Conservation (phyloP, 2,113 vertebrate genomes). For the Diphyllodes magnificus region DNA sequence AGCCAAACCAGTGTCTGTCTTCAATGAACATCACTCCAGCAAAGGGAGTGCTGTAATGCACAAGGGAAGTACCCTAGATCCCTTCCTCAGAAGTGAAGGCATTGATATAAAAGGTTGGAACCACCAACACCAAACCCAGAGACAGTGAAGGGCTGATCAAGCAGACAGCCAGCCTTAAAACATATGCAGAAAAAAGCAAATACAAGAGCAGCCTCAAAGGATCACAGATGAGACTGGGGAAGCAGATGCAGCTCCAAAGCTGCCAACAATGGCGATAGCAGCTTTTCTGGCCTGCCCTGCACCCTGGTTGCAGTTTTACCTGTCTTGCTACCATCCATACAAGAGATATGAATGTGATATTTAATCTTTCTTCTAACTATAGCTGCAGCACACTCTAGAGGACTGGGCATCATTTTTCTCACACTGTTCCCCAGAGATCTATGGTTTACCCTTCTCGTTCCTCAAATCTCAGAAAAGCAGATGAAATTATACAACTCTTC, state of each 20-base stretch:
- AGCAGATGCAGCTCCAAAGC: neutral
- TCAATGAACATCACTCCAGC: neutral
- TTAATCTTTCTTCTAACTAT: neutral
- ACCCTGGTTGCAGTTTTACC: neutral
- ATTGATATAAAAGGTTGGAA: neutral
- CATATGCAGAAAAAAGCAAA: rapidly evolving
- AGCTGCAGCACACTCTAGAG: neutral
- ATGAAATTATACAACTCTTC: neutral
- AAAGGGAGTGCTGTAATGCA: neutral
- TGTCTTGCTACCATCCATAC: neutral
- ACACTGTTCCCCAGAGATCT: neutral
- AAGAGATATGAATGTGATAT: neutral
- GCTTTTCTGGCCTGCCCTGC: neutral
- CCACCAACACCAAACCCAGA: neutral
- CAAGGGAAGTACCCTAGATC: neutral
- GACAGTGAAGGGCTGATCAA: neutral
- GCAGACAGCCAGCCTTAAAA: neutral
- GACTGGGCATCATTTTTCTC: neutral
- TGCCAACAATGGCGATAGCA: neutral
- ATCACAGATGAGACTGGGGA: neutral
- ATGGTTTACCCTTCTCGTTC: neutral
- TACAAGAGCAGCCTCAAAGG: neutral
- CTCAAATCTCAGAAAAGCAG: neutral
- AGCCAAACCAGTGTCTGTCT: neutral
- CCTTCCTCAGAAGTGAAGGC: neutral